Conservation (phyloP, 2,888 invertebrate genomes). For the Plebejus argus region DNA sequence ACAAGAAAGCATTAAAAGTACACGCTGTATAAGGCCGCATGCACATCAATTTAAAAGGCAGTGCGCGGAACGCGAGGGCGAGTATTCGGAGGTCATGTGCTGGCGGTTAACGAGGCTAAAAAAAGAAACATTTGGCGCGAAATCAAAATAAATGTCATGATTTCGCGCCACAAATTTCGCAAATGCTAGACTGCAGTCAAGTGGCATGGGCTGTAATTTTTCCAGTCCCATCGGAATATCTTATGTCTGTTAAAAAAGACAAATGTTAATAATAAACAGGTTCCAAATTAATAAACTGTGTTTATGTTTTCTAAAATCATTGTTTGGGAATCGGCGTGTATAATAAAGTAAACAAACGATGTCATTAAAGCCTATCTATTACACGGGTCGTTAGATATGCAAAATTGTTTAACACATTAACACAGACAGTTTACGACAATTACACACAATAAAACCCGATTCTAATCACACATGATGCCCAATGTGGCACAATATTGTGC, state of each 20-base stretch:
- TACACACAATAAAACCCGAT: conserved; percentile 53
- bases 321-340: not conserved
- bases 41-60: conserved; percentile 78
- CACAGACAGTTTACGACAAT: conserved; percentile 51
- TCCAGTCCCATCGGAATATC: not conserved
- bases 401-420: conserved; percentile 50
- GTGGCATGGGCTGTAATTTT: not conserved
- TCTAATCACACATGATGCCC: conserved; percentile 52
- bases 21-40: conserved; percentile 62
- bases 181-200: not conserved
- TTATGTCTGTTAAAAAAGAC: not conserved
- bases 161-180: not conserved
- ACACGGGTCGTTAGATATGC: conserved; percentile 56
- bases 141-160: conserved; percentile 4
- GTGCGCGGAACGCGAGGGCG: conserved; percentile 70
- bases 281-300: not conserved
- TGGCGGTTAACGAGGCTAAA: conserved; percentile 42
- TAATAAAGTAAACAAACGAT: conserved; percentile 36
- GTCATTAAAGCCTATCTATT: conserved; percentile 44
- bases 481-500: conserved; percentile 38
- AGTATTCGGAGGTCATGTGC: conserved; percentile 68
- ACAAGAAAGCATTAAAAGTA: conserved; percentile 17
- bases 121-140: conserved; percentile 34
- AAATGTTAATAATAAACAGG: not conserved
- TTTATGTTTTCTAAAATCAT: not conserved